Conservation (phyloP, 1,140 invertebrate genomes). For the Magallana gigas region DNA sequence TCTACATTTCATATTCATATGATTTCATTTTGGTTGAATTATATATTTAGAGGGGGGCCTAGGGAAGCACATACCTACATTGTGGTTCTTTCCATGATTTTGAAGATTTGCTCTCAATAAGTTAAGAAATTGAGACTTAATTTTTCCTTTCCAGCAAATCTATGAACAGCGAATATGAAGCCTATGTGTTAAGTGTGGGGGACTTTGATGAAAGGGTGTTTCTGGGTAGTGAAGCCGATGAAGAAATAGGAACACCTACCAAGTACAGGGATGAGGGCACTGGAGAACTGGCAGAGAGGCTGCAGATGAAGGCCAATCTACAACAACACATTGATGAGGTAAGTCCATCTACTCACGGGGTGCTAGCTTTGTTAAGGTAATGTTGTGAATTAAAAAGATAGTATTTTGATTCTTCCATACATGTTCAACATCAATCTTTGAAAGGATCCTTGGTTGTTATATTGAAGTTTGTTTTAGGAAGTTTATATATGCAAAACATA, state of each 20-base stretch:
- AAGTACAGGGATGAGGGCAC: slow-evolving; percentile 80
- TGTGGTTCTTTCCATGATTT: neutral
- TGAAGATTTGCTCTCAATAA: neutral
- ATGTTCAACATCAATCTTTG: too few species aligned
- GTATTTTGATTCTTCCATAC: too few species aligned
- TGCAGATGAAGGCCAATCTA: slow-evolving; percentile 76
- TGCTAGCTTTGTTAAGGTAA: too few species aligned
- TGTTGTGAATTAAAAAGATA: too few species aligned
- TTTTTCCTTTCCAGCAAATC: slow-evolving; percentile 84
- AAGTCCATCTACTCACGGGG: slow-evolving; percentile 19
- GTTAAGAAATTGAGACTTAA: neutral
- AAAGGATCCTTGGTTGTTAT: too few species aligned
- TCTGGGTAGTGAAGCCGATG: slow-evolving; percentile 84
- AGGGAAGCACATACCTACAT: neutral
- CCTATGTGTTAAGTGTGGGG: slow-evolving; percentile 92
- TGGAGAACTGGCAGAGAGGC: slow-evolving; percentile 81
- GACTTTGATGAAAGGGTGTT: slow-evolving; percentile 99
- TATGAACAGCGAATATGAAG: slow-evolving; percentile 93
- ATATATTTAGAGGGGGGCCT: neutral
- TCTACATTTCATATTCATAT: too few species aligned
- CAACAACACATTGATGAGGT: slow-evolving; percentile 78
- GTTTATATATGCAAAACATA: too few species aligned
- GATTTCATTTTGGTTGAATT: neutral
- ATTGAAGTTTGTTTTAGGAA: too few species aligned
- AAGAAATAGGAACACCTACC: slow-evolving; percentile 86